Evolutionary conservation across 2,888 invertebrate species (phyloP).

Genomic region (Hypomecis punctinalis): DNA sequence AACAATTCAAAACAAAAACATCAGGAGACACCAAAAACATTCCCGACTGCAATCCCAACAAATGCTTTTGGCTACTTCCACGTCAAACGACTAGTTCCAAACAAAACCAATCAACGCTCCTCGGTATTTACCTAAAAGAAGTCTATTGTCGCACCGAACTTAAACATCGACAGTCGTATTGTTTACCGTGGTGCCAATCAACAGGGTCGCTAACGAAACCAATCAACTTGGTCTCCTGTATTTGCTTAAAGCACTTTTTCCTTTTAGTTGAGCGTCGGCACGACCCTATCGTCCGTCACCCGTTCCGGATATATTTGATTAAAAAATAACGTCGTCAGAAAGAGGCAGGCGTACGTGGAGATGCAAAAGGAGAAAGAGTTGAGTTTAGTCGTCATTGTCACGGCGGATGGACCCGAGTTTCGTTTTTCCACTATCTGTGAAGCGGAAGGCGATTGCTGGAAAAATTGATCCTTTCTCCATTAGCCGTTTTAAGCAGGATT

Average conservation of each 20-base stretch:
- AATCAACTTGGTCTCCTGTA: constrained; percentile 85
- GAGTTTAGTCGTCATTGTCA: constrained; percentile 83
- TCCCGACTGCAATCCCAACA: constrained; percentile 39
- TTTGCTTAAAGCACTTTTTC: constrained; percentile 83
- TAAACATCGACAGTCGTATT: constrained; percentile 79
- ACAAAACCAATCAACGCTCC: constrained; percentile 65
- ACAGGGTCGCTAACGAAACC: constrained; percentile 84
- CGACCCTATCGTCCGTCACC: constrained; percentile 84
- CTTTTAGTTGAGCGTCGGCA: constrained; percentile 79
- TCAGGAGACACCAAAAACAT: constrained; percentile 52
- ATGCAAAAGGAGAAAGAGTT: constrained; percentile 78
- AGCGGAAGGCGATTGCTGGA: constrained; percentile 60
- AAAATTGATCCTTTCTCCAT: constrained; percentile 48
- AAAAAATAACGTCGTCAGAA: constrained; percentile 86
- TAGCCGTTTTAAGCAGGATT: constrained; percentile 47
- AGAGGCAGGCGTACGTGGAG: constrained; percentile 69
- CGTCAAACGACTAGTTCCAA: constrained; percentile 54
- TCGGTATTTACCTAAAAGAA: constrained; percentile 67
- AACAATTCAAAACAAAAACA: constrained; percentile 52
- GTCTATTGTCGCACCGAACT: constrained; percentile 80
- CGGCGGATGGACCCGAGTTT: constrained; percentile 66
- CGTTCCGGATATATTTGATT: constrained; percentile 85
- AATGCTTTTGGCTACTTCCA: constrained; percentile 42
- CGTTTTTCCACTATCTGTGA: constrained; percentile 74
- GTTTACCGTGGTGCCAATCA: constrained; percentile 83